These are phyloP conservation scores for Sminthurides bifidus DNA, from an alignment of 1,140 invertebrate genomes.

Conservation along the genomic window DNA sequence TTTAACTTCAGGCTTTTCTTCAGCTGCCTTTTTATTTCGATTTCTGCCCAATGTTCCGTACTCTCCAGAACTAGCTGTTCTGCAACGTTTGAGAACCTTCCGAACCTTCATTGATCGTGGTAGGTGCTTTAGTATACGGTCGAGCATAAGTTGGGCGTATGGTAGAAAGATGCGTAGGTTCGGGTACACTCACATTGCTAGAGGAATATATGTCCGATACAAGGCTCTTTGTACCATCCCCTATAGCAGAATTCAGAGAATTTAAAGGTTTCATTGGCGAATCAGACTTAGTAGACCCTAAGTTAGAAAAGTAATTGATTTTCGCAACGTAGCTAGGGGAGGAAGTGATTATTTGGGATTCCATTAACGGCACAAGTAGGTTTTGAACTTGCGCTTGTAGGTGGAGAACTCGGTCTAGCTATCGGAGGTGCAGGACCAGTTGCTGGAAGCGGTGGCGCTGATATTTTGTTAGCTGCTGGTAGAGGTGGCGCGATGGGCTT, in stretches of 20 bases:
- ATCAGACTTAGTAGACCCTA: conserved; percentile 1
- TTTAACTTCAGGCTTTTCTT: background rate
- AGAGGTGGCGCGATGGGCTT: background rate
- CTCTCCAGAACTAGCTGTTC: background rate
- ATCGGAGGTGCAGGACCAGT: background rate
- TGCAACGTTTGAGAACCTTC: background rate
- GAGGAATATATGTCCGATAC: conserved; percentile 26
- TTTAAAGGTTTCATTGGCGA: conserved; percentile 28
- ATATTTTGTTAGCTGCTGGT: background rate
- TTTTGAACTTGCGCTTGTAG: conserved; percentile 10
- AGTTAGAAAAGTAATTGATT: conserved; percentile 31
- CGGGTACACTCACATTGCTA: conserved; percentile 1
- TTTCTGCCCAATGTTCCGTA: conserved; percentile 26
- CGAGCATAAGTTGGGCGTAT: conserved; percentile 26
- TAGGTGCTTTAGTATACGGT: conserved; percentile 17
- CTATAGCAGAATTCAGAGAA: conserved; percentile 18
- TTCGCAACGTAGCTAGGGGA: conserved; percentile 29
- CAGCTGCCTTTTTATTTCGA: conserved; percentile 6
- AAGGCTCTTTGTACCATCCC: conserved; percentile 9
- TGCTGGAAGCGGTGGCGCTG: background rate
- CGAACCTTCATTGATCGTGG: background rate
- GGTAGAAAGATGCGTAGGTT: conserved; percentile 20
- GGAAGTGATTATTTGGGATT: conserved; percentile 24
- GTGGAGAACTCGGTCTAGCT: background rate
- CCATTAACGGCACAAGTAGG: conserved; percentile 32